Evolutionary conservation across 2,113 vertebrate species (phyloP).

Genomic region (Pygoscelis antarcticus): DNA sequence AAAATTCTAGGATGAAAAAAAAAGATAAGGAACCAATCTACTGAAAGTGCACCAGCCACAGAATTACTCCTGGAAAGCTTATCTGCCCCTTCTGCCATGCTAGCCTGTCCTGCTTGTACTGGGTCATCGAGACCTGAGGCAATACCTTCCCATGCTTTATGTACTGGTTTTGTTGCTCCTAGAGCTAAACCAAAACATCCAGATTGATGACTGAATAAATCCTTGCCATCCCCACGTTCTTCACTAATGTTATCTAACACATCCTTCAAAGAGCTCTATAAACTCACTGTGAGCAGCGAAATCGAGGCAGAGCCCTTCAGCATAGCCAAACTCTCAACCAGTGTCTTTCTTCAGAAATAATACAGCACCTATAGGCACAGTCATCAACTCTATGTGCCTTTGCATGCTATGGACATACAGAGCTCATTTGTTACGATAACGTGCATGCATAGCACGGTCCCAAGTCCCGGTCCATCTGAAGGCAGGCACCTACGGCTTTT

Average conservation of each 20-base stretch:
- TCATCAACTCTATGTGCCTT: background rate
- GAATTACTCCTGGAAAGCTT: background rate
- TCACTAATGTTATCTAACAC: background rate
- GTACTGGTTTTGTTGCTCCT: background rate
- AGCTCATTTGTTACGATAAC: background rate
- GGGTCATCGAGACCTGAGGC: background rate
- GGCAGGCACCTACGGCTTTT: background rate
- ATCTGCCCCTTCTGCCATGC: background rate
- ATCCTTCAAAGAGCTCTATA: background rate
- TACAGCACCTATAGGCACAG: background rate
- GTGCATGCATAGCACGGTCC: background rate
- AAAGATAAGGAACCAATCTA: background rate
- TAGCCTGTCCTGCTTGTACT: background rate
- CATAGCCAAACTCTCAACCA: background rate
- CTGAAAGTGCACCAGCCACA: background rate
- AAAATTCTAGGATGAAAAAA: background rate
- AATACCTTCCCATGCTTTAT: background rate
- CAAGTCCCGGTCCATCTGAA: background rate
- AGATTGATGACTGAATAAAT: background rate
- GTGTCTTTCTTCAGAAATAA: background rate
- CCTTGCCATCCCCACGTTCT: background rate
- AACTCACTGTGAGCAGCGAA: accelerated
- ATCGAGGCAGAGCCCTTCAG: background rate
- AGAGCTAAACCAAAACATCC: background rate
- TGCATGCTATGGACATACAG: background rate